These are phyloP conservation scores for Nephrotoma guestfalica DNA, from an alignment of 2,888 invertebrate species.

Conservation along the genomic window DNA sequence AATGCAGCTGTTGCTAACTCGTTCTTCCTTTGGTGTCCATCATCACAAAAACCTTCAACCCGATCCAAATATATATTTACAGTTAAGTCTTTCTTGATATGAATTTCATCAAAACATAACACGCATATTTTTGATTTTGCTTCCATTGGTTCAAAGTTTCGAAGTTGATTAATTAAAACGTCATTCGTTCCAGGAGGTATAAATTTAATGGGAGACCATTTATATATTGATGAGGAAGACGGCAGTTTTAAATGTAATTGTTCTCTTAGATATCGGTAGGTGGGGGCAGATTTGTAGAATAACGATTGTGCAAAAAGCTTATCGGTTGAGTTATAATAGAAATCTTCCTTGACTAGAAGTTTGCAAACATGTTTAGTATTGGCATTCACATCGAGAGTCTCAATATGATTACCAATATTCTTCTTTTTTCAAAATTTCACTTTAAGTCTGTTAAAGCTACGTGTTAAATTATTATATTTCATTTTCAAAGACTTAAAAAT, in stretches of 20 bases:
- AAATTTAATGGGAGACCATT: not conserved
- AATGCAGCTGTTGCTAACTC: not conserved
- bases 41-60: not conserved
- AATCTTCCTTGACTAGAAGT: not conserved
- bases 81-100: not conserved
- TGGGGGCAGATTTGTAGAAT: not conserved
- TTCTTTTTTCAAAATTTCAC: not conserved
- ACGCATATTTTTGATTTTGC: not conserved
- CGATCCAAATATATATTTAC: not conserved
- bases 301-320: not conserved
- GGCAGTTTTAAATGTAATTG: not conserved
- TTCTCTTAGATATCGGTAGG: not conserved
- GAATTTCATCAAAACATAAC: not conserved
- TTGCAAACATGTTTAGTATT: not conserved
- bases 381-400: not conserved
- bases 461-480: not conserved
- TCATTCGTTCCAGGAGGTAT: not conserved
- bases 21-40: not conserved
- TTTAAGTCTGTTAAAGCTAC: not conserved
- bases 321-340: not conserved
- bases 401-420: not conserved
- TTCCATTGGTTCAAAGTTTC: not conserved
- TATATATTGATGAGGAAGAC: not conserved
- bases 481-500: not conserved
- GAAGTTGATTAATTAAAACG: not conserved